Evolutionary conservation across 2,888 invertebrate genomes (phyloP).

Genomic region (Folsomia manolachei): DNA sequence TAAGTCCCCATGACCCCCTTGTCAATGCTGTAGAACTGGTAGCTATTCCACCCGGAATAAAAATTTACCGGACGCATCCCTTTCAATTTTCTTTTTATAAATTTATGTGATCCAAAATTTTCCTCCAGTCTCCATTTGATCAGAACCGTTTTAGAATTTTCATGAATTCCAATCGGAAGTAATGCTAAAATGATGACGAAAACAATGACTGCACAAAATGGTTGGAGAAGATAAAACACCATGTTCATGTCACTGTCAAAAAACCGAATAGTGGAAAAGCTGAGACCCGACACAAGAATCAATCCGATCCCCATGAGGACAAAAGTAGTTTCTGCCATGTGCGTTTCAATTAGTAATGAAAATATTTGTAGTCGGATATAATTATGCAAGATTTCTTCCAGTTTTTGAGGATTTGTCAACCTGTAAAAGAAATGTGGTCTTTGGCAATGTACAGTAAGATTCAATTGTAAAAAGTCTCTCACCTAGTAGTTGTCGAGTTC

Average conservation of each 20-base stretch:
- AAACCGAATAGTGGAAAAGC: neutral
- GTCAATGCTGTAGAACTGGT: neutral
- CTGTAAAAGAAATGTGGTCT: neutral
- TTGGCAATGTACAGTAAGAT: no score
- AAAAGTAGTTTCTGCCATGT: neutral
- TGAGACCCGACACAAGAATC: neutral
- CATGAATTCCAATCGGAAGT: neutral
- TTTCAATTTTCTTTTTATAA: neutral
- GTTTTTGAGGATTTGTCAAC: neutral
- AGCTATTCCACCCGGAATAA: neutral
- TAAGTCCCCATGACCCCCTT: neutral
- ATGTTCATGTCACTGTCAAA: neutral
- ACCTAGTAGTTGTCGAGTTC: no score
- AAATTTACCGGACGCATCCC: neutral
- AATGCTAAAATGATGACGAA: neutral
- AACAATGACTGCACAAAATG: neutral
- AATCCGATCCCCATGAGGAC: neutral
- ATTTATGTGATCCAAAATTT: neutral
- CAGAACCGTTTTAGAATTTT: neutral
- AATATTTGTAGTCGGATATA: neutral
- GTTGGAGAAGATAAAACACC: neutral
- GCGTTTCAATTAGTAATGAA: neutral
- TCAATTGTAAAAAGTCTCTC: neutral
- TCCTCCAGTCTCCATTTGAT: neutral
- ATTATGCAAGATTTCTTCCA: neutral